Conservation (phyloP, 2,888 invertebrate species). For the Campoplex capitator region DNA sequence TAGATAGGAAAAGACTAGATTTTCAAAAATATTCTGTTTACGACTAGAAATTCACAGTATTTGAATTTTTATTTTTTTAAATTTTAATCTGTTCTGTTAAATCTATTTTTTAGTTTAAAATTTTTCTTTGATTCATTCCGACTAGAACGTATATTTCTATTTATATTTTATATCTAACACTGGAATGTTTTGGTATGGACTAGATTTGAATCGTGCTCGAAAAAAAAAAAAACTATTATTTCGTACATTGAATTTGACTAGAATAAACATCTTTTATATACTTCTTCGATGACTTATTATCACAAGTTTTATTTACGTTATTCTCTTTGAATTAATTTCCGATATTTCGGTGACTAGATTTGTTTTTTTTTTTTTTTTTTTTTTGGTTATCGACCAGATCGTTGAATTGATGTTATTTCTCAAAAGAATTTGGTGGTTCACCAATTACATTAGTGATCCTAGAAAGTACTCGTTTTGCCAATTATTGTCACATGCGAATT, state of each 20-base stretch:
- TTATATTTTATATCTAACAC: not conserved
- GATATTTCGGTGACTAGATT: not conserved
- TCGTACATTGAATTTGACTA: slow-evolving; percentile 15
- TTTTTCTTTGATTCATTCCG: slow-evolving; percentile 16
- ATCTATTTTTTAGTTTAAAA: not conserved
- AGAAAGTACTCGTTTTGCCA: too few relatives aligned
- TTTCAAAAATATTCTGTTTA: not conserved
- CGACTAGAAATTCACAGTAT: slow-evolving; percentile 36
- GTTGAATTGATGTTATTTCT: not conserved
- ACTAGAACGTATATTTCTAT: slow-evolving; percentile 35
- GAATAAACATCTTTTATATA: slow-evolving; percentile 26
- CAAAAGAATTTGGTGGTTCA: not conserved
- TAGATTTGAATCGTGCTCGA: not conserved
- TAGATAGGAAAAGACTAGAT: slow-evolving; percentile 34
- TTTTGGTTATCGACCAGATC: not conserved
- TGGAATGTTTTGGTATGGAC: slow-evolving; percentile 62
- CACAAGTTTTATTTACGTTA: not conserved
- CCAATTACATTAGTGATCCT: too few relatives aligned
- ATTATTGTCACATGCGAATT: too few relatives aligned
- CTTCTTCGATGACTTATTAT: slow-evolving; percentile 24
- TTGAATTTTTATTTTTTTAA: slow-evolving; percentile 11
- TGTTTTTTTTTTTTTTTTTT: not conserved
- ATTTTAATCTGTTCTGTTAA: not conserved
- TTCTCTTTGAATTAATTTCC: not conserved
- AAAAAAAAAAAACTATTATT: not conserved